Base-by-base conservation (phyloP, 1,140 invertebrate species). In the Drosophila baimaii region DNA sequence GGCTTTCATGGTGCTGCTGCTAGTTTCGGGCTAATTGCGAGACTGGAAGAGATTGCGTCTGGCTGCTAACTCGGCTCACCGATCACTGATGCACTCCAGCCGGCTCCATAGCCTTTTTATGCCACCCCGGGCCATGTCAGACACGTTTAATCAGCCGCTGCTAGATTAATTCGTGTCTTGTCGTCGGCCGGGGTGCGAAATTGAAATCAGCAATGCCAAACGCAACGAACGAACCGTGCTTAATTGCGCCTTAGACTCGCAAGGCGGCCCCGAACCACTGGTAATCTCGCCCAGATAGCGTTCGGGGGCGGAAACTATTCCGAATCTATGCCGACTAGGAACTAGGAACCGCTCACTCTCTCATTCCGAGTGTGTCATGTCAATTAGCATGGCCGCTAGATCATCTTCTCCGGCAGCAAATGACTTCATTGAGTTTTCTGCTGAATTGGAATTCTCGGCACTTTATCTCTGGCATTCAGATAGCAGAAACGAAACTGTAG, bases 121-220 rank as follows among this genome's bases (percentile, higher is more conserved):
- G 59, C 23, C 72, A 25, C 55, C 8, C 8, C 21, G 41, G 37
- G 27, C 31, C 47, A 79, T 82, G 73, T 74, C 55, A 46, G 58
- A 65, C 83, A 72, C 35, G 51, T 59, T 54, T 88, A 86, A 86
- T 86, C 82, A 86, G 80, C 59, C 29, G 35, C 66, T 65, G 43
- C 66, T 88, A 88, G 82, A 86, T 88, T 86, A 86, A 79, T 86
- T 68, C 71, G 66, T 86, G 82, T 86, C 46, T 66, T 61, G 52
- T 73, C 61, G 52, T 73, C 61, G 56, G n/a, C 41, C 31, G 39
- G 2, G 49, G 41, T 73, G 73, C 66, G 61, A 84, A 84, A 80
- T 65, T 69, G 62, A 79, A 83, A 79, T 77, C 58, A 46, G 61
- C 63, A 75, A 73, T 43, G 58, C 57, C 70, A 63, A 80, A 76